Evolutionary conservation across 2,797 vertebrate species (phyloP).

Genomic region (Siniperca obscura): DNA sequence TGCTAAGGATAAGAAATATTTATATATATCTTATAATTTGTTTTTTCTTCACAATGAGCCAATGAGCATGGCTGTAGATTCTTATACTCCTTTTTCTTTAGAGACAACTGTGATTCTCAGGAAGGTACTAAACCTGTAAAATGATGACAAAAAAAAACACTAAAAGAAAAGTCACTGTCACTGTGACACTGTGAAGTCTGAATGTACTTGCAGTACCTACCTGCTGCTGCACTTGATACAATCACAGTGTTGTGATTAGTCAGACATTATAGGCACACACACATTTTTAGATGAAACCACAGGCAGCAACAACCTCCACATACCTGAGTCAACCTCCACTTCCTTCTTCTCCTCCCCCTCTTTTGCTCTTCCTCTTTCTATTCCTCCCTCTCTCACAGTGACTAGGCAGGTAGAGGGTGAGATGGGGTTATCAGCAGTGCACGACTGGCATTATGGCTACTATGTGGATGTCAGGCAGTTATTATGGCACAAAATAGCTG

Average conservation of each 20-base stretch:
- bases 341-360: constrained; percentile 20
- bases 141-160: background rate
- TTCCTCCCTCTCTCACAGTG: constrained; percentile 39
- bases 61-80: background rate
- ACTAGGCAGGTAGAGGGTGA: constrained; percentile 51
- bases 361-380: constrained; percentile 16
- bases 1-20: background rate
- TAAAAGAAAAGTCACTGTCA: background rate
- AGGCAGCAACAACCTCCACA: constrained; percentile 25
- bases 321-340: constrained; percentile 59
- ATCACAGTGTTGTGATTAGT: constrained; percentile 16
- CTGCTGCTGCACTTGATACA: constrained; percentile 13
- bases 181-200: constrained; percentile 3
- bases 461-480: constrained; percentile 33
- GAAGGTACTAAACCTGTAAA: background rate
- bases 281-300: constrained; percentile 56
- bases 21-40: background rate
- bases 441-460: constrained; percentile 24
- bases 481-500: constrained; percentile 42
- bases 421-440: constrained; percentile 30
- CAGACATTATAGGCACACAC: background rate
- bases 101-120: background rate
- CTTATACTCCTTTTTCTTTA: background rate
- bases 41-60: background rate
- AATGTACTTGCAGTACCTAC: background rate